Evolutionary conservation across 2,888 invertebrate genomes (phyloP).

Genomic region (Automeris io): DNA sequence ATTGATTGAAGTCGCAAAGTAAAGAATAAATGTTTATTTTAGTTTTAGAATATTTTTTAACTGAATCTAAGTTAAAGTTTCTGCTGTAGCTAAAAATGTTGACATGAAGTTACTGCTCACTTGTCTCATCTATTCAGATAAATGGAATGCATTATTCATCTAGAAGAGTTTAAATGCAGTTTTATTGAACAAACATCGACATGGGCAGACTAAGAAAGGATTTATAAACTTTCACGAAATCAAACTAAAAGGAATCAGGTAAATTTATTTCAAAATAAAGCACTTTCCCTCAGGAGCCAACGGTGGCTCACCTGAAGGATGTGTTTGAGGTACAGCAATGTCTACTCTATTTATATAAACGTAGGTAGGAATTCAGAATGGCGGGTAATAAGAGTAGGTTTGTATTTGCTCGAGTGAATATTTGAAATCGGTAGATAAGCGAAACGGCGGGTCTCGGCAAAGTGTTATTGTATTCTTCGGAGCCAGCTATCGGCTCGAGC

Average conservation of each 20-base stretch:
- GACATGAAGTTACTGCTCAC: too few relatives aligned
- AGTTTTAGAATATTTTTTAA: too few relatives aligned
- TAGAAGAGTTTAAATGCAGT: neutral
- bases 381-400: neutral
- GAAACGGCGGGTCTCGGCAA: constrained; percentile 13
- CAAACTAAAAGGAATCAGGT: constrained; percentile 7
- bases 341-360: neutral
- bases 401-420: constrained; percentile 19
- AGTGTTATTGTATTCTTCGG: constrained; percentile 2
- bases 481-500: neutral
- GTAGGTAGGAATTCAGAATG: neutral
- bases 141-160: neutral
- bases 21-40: too few relatives aligned
- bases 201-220: neutral
- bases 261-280: constrained; percentile 12
- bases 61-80: too few relatives aligned
- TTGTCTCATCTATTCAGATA: too few relatives aligned
- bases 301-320: constrained; percentile 1
- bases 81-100: too few relatives aligned
- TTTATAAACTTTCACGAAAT: neutral
- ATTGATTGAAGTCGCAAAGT: too few relatives aligned
- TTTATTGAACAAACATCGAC: neutral
- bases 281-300: constrained; percentile 4
- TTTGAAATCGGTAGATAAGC: constrained; percentile 21
- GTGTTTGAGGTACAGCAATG: neutral